phyloP scores from a whole-genome alignment of 2,797 vertebrate genomes.

The Eremophila alpestris region DNA sequence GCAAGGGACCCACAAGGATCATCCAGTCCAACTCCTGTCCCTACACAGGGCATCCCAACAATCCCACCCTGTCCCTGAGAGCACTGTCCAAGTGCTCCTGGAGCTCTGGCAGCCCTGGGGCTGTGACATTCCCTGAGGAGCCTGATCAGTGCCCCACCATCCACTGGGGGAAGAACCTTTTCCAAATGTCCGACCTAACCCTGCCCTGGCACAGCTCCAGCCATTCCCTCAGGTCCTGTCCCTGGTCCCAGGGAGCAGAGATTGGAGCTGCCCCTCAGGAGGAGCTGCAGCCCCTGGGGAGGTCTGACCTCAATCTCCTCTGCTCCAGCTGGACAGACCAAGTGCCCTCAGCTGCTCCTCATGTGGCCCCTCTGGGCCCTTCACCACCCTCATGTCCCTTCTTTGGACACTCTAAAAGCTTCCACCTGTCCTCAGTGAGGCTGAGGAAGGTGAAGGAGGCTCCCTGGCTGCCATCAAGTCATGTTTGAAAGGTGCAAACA shows the following conservation, averaged over 20 bases:
- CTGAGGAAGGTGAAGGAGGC: not conserved
- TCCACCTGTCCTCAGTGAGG: not conserved
- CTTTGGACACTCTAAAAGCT: not conserved
- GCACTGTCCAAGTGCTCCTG: accelerated
- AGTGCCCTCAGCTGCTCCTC: not conserved
- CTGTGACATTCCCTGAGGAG: accelerated
- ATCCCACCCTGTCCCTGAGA: not conserved
- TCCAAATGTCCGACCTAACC: accelerated
- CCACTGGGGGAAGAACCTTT: not conserved
- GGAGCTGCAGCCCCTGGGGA: not conserved
- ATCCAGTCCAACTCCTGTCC: not conserved
- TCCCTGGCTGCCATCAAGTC: not conserved
- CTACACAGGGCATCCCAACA: not conserved
- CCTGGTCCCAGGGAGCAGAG: not conserved
- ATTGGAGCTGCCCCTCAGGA: accelerated
- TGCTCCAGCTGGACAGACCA: not conserved
- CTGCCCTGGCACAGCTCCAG: not conserved
- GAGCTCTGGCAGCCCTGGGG: not conserved
- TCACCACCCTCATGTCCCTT: not conserved
- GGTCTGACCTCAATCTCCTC: not conserved
- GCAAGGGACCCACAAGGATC: not conserved
- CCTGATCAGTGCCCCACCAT: accelerated
- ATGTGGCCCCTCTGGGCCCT: not conserved
- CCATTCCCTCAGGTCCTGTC: accelerated
- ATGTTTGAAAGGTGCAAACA: not conserved